Evolutionary conservation across 2,113 vertebrate genomes (phyloP), one percentile per base, ranked within the genome.

Genomic region (Saimiri boliviensis): DNA sequence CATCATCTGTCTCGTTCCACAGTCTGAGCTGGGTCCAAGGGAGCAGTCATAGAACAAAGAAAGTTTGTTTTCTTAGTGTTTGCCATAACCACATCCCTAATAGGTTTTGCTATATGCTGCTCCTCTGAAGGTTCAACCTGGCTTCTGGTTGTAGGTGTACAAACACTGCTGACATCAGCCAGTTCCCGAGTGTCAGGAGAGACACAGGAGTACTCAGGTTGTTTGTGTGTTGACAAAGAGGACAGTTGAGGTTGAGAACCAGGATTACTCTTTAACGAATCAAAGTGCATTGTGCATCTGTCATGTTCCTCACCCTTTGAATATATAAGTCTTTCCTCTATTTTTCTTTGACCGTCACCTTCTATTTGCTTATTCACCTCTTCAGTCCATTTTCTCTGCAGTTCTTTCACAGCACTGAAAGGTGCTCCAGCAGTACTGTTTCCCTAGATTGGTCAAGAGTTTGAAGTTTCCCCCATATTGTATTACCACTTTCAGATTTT

Each of bases 1-100:
- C 99, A 98, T 79, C 98, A 98, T 95, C 99, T 98, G 76, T 99
- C 99, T 93, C 99, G 98, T 97, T 99, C 99, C 77, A 99, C 99
- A 82, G 99, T 98, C 98, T 99, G 98, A 47, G 98, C 98, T 27
- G 99, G 99, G 98, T 99, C 99, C 97, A 99, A 97, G 70, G 99
- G 98, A 54, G 99, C 99, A 0, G 99, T 99, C 99, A 99, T 99
- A 86, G 99, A 99, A 96, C 99, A 99, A 74, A 99, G 99, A 82
- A 99, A 98, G 94, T 98, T 99, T 93, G 98, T 88, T 98, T 98
- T 99, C 60, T 98, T 98, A 96, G 52, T 91, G 42, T 79, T 95
- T 97, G 98, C 98, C 45, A 93, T 85, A 91, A 93, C 86, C 35
- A 89, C 96, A n/a, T 98, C 99, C 96, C 98, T 98, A 89, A 98